Evolutionary conservation across 2,797 vertebrate species (phyloP).

Genomic region (Enteromius argenteus): DNA sequence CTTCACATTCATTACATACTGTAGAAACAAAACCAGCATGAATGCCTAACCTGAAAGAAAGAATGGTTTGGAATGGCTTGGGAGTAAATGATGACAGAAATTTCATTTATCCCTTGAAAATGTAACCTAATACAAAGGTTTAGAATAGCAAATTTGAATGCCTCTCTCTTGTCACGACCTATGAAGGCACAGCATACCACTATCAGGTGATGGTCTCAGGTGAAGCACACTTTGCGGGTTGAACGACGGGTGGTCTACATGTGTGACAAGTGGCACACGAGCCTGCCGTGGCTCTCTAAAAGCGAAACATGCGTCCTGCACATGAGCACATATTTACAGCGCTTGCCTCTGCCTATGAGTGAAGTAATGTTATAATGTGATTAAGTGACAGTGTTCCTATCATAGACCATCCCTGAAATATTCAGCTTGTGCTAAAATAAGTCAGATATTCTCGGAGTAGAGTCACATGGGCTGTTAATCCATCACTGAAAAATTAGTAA

Average conservation of each 20-base stretch:
- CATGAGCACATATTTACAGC: slow-evolving; percentile 35
- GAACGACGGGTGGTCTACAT: slow-evolving; percentile 4
- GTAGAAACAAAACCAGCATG: neutral
- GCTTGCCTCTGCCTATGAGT: slow-evolving; percentile 22
- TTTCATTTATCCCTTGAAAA: neutral
- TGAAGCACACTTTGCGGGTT: slow-evolving; percentile 9
- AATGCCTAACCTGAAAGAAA: neutral
- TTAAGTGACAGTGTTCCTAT: slow-evolving; percentile 51
- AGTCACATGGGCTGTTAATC: slow-evolving; percentile 61
- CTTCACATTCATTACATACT: neutral
- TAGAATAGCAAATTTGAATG: slow-evolving; percentile 12
- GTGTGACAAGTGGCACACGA: slow-evolving; percentile 32
- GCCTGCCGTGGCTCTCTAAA: slow-evolving; percentile 30
- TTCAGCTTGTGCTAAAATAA: slow-evolving; percentile 55
- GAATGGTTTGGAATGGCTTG: neutral
- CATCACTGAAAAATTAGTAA: slow-evolving; percentile 53
- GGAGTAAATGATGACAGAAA: slow-evolving; percentile 17
- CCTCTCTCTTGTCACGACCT: slow-evolving; percentile 10
- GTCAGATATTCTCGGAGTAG: slow-evolving; percentile 53
- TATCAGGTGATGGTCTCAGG: slow-evolving; percentile 27
- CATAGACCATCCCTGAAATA: slow-evolving; percentile 53
- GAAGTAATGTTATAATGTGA: slow-evolving; percentile 59
- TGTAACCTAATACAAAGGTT: neutral
- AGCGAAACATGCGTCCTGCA: slow-evolving; percentile 36
- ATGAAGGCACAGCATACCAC: slow-evolving; percentile 6